Conservation (phyloP, 2,113 vertebrate species). For the Gasterosteus aculeatus region DNA sequence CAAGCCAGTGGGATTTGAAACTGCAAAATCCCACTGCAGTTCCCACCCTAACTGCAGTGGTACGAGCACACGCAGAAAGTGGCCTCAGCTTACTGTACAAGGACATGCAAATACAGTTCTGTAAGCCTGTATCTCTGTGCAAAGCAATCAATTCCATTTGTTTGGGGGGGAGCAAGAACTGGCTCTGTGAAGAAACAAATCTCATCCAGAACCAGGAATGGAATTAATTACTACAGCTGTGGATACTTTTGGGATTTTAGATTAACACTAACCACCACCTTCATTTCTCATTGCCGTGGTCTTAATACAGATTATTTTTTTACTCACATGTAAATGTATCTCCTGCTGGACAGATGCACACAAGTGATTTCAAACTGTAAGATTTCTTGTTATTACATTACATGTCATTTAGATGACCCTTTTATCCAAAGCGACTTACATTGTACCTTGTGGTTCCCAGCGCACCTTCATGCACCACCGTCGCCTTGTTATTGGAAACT, state of each 20-base stretch:
- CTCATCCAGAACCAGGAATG: conserved; percentile 10
- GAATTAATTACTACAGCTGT: background rate
- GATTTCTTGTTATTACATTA: background rate
- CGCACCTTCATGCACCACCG: too few relatives aligned
- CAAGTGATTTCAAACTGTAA: background rate
- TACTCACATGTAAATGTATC: background rate
- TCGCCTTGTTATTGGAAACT: too few relatives aligned
- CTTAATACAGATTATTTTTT: conserved; percentile 1
- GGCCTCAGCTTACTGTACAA: conserved; percentile 46
- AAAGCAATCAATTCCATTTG: conserved; percentile 26
- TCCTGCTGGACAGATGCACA: background rate
- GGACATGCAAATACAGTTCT: conserved; percentile 34
- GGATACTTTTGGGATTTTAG: background rate
- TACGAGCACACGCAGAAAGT: conserved; percentile 27
- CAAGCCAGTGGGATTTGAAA: conserved; percentile 29
- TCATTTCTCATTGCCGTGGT: background rate
- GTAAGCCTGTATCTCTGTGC: conserved; percentile 23
- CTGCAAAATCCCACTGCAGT: too few relatives aligned
- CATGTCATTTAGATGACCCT: too few relatives aligned
- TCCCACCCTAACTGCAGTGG: conserved; percentile 34
- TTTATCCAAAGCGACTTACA: too few relatives aligned
- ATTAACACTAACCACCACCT: background rate
- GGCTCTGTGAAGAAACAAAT: conserved; percentile 14
- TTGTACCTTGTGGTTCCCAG: too few relatives aligned
- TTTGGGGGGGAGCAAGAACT: background rate